Evolutionary conservation across 2,888 invertebrate species (phyloP).

Genomic region (Galeruca laticollis): DNA sequence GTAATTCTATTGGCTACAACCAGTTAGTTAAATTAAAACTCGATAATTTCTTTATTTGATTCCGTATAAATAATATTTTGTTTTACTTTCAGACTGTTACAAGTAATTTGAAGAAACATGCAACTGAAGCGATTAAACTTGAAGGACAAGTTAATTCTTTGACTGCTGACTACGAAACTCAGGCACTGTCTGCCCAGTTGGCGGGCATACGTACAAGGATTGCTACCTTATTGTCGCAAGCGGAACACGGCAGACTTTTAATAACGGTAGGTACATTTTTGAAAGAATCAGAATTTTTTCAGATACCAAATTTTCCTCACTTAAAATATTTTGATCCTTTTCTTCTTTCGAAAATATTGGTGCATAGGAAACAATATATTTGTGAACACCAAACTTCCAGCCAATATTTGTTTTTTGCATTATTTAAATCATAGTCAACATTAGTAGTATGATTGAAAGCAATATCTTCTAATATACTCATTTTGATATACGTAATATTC

Average conservation of each 20-base stretch:
- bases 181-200: constrained; percentile 70
- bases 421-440: too few relatives aligned
- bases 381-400: too few relatives aligned
- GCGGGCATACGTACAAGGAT: constrained; percentile 75
- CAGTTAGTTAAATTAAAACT: not conserved
- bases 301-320: not conserved
- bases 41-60: too few relatives aligned
- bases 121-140: constrained; percentile 75
- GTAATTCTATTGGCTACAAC: too few relatives aligned
- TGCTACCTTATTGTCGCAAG: constrained; percentile 75
- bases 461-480: too few relatives aligned
- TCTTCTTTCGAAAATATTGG: too few relatives aligned
- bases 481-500: too few relatives aligned
- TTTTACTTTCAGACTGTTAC: constrained; percentile 74
- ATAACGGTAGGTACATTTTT: constrained; percentile 59
- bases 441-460: too few relatives aligned
- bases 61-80: not conserved
- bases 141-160: constrained; percentile 74
- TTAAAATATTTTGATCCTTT: too few relatives aligned
- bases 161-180: constrained; percentile 76
- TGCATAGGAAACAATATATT: too few relatives aligned
- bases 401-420: too few relatives aligned
- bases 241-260: constrained; percentile 73
- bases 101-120: constrained; percentile 76
- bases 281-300: not conserved